Conservation (phyloP, 1,140 invertebrate species). For the Eciton burchellii region DNA sequence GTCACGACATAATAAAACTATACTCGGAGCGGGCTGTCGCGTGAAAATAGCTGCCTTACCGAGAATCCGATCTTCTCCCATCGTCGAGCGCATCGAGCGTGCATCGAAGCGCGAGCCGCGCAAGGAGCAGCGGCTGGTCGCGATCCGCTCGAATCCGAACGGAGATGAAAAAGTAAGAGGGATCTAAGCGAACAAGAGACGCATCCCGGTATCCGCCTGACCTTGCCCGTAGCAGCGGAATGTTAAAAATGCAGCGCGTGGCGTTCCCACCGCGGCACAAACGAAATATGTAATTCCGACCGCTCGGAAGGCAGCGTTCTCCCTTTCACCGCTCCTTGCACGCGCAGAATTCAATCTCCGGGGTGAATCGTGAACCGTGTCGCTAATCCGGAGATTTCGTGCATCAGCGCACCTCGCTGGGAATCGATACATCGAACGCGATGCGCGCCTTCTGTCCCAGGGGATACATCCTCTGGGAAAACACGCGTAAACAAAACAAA, state of each 20-base stretch:
- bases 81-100: slow-evolving; percentile 1
- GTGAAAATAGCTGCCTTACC: slow-evolving; percentile 65
- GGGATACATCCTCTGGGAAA: not conserved
- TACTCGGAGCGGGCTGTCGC: slow-evolving; percentile 44
- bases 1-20: slow-evolving; percentile 68
- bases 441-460: not conserved
- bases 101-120: slow-evolving; percentile 18
- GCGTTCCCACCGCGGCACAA: slow-evolving; percentile 10
- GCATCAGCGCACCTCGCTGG: slow-evolving; percentile 29
- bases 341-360: slow-evolving; percentile 36
- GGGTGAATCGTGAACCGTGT: slow-evolving; percentile 6
- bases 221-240: slow-evolving; percentile 55
- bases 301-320: slow-evolving; percentile 37
- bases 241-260: slow-evolving; percentile 58
- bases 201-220: slow-evolving; percentile 22
- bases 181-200: not conserved
- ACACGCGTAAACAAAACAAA: not conserved
- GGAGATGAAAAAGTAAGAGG: slow-evolving; percentile 44
- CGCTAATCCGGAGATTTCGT: slow-evolving; percentile 31
- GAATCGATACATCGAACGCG: slow-evolving; percentile 29
- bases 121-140: slow-evolving; percentile 7
- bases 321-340: slow-evolving; percentile 31
- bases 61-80: slow-evolving; percentile 45
- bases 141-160: not conserved
- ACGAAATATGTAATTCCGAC: slow-evolving; percentile 44